Evolutionary conservation across 2,888 invertebrate species (phyloP), one percentile per base, ranked within the genome.

Genomic region (Polydesmus complanatus): DNA sequence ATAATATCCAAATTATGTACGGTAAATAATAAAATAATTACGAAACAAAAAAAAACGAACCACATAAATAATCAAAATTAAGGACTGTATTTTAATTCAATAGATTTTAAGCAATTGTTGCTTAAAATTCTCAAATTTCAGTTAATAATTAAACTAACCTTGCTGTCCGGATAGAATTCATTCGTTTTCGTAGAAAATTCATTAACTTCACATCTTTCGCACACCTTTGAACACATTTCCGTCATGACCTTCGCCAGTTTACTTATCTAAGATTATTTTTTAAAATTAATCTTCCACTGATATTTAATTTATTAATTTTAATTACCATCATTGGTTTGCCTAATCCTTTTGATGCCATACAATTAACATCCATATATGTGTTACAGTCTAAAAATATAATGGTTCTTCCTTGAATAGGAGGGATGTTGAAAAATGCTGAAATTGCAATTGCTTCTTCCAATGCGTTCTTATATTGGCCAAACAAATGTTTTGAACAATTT

Each of bases 191-290:
- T 37, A 37, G 37, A 37, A 37, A 21, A 54, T 54, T 26, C 25
- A 8, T 26, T 3, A 8, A 58, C 27, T n/a, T 22, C 23, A 8
- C 51, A 53, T 23, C 22, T 22, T 53, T 76, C 76, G 68, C 75
- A 74, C 1, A 73, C 71, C 62, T 72, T 71, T 66, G 74, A 72
- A 65, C 74, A 75, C 76, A 76, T 76, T 66, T 76, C 66, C 2
- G 72, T 73, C 65, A 76, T 68, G 61, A 76, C 64, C 1, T 73
- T 65, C 22, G 70, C 72, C n/a, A 74, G 69, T 61, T 74, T 71
- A 47, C 62, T 63, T 64, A 71, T 65, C 73, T 73, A 64, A 23
- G 61, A 52, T 27, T 54, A 27, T 37, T 48, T 21, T 18, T 61
- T 22, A 52, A 27, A 58, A 21, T 49, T 21, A 18, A 61, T 22